Base-by-base conservation (phyloP, 1,140 invertebrate genomes). In the Probaryconus sp. region DNA sequence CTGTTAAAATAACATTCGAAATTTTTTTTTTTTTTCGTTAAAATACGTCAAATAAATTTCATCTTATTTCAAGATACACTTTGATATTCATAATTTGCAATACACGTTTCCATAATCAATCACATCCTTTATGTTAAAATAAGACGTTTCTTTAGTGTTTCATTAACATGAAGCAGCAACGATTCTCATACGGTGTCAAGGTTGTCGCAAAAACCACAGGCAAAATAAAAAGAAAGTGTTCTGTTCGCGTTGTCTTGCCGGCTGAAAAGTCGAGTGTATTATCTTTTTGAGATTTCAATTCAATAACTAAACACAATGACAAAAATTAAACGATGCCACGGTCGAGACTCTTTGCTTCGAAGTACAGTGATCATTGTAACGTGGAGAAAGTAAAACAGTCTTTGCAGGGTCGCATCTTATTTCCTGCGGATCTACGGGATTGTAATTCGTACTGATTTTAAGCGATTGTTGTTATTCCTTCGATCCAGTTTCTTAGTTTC, bases 361-460 rank as follows among this genome's bases (percentile, higher is more conserved):
- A 13, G 10, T 10, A 51, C 53, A 37, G 33, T 73, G 53, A 65
- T 65, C 69, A 60, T 73, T 73, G 69, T 65, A 61, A 73, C 55
- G 69, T 53, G 26, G 69, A 72, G 69, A 72, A 72, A 72, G 69
- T 72, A 45, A 51, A 72, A 51, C 55, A 7, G 45, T 42, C 30
- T 45, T 18, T 47, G 45, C 47, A 31, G 28, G 9, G 17, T 42
- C 48, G 51, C 11, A 13, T 42, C 58, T 71, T 64, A 71, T 58
- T 64, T 71, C 68, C 68, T 71, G 40, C 68, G 68, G 68, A 71
- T 64, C 20, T 58, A 28, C 50, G 20, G 14, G 33, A 51, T n/a
- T 30, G 48, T 33, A 48, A 20, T 71, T 63, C 55, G 24, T 16
- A 21, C 21, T 56, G 48, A 65, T 55, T 38, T 30, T 28, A 48